Conservation (phyloP, 2,797 vertebrate genomes). For the Cygnus olor region DNA sequence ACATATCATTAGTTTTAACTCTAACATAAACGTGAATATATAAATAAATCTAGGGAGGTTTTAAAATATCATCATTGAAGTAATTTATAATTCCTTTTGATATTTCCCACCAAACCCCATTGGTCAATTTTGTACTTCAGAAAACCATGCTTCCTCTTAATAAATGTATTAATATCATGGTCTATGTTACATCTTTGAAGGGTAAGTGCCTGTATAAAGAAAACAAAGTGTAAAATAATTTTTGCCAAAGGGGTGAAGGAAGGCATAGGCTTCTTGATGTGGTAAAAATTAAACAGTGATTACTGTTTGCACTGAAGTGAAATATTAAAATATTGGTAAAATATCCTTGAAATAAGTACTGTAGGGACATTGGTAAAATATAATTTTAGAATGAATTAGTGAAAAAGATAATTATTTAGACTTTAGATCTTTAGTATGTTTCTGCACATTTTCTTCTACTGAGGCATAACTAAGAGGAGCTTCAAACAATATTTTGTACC, state of each 20-base stretch:
- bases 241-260: not conserved
- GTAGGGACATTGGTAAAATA: not conserved
- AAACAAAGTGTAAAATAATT: not conserved
- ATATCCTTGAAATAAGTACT: not conserved
- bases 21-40: not conserved
- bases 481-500: not conserved
- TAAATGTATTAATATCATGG: not conserved
- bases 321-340: constrained; percentile 12
- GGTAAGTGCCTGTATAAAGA: not conserved
- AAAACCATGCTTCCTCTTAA: not conserved
- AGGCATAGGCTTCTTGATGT: not conserved
- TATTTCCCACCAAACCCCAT: not conserved
- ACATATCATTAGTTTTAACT: not conserved
- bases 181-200: not conserved
- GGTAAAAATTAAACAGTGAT: not conserved
- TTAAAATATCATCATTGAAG: not conserved
- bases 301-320: not conserved
- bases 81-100: not conserved
- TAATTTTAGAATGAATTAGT: not conserved
- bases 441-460: not conserved
- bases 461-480: not conserved
- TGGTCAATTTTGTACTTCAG: constrained; percentile 13
- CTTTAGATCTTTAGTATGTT: not conserved
- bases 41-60: not conserved
- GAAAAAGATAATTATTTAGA: not conserved